Evolutionary conservation across 2,797 vertebrate genomes (phyloP).

Genomic region (Enteromius unitaeniatus): DNA sequence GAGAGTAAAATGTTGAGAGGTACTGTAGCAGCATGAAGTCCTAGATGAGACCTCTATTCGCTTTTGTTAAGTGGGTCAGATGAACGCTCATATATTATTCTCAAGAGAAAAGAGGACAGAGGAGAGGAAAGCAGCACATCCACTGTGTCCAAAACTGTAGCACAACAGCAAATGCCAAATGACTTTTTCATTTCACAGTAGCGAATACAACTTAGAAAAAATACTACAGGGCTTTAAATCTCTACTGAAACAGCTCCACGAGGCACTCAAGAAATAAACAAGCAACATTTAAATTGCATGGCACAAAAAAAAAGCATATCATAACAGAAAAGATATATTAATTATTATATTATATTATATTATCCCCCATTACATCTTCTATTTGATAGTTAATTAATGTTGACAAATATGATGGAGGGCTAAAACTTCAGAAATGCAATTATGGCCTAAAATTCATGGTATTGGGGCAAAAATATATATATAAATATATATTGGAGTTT

Average conservation of each 20-base stretch:
- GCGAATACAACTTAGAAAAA: not conserved
- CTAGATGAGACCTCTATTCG: conserved; percentile 51
- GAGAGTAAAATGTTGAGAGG: not conserved
- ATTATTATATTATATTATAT: not conserved
- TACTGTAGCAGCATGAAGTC: conserved; percentile 37
- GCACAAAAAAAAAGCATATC: not conserved
- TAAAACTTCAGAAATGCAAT: too few species aligned
- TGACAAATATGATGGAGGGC: too few species aligned
- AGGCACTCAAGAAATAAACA: not conserved
- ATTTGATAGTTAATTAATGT: too few species aligned
- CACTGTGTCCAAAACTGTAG: not conserved
- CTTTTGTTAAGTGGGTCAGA: conserved; percentile 70
- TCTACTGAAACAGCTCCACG: not conserved
- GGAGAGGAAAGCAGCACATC: conserved; percentile 17
- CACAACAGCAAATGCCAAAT: conserved; percentile 9
- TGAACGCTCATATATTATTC: conserved; percentile 52
- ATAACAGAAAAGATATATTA: not conserved
- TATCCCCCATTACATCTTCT: too few species aligned
- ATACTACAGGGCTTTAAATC: not conserved
- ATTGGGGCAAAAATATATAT: too few species aligned
- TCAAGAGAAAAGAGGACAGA: conserved; percentile 32
- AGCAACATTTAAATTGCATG: not conserved
- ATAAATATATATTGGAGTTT: too few species aligned
- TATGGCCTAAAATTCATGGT: too few species aligned
- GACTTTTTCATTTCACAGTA: conserved; percentile 7